Conservation (phyloP, 2,797 vertebrate genomes). For the Gila robusta region DNA sequence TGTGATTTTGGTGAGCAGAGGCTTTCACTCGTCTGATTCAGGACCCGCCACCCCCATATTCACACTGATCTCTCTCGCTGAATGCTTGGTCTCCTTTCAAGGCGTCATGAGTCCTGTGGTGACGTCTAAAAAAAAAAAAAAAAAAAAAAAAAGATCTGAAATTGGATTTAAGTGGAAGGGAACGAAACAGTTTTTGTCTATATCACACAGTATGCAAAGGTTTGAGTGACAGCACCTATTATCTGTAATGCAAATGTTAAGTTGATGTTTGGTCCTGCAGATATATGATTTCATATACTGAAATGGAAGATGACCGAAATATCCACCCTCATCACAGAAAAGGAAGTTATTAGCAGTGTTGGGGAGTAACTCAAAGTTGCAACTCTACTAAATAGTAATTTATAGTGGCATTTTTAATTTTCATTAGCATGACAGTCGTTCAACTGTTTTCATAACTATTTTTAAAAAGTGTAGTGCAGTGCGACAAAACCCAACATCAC, state of each 20-base stretch:
- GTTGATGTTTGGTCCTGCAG: slow-evolving; percentile 4
- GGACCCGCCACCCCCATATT: slow-evolving; percentile 42
- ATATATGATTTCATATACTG: background rate
- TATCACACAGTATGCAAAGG: background rate
- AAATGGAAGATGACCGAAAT: background rate
- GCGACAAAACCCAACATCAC: background rate
- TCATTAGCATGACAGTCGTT: background rate
- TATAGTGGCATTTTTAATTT: background rate
- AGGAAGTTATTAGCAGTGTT: background rate
- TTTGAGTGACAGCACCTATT: background rate
- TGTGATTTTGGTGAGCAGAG: slow-evolving; percentile 94
- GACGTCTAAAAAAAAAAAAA: slow-evolving; percentile 13
- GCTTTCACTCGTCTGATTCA: slow-evolving; percentile 32
- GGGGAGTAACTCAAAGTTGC: background rate
- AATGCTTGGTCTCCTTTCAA: slow-evolving; percentile 33
- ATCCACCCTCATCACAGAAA: background rate
- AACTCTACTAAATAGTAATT: background rate
- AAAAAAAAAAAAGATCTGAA: background rate
- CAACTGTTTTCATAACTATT: background rate
- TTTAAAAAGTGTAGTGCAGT: background rate
- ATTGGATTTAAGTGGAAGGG: slow-evolving; percentile 5
- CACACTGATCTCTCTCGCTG: slow-evolving; percentile 34
- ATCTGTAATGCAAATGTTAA: slow-evolving; percentile 8
- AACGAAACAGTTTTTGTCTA: slow-evolving; percentile 5
- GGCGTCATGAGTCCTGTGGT: slow-evolving; percentile 23